Evolutionary conservation across 1,140 invertebrate genomes (phyloP), one percentile per base, ranked within the genome.

Genomic region (Pararge aegeria): DNA sequence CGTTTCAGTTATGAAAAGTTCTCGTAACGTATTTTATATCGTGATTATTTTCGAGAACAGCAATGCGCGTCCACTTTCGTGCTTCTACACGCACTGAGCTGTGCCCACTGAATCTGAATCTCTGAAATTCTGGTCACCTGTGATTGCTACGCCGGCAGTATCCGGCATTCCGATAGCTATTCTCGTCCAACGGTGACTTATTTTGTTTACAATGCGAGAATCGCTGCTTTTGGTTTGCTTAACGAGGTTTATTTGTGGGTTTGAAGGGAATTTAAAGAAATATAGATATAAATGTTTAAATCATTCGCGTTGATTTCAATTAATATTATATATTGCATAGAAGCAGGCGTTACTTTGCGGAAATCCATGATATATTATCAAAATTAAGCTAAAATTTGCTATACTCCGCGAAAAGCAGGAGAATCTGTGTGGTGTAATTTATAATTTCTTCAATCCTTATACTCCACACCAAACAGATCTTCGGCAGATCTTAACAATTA

Each of bases 131-230:
- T 61, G 62, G 55, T 67, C 71, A 77, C 74, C 74, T 77, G 74
- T 66, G 62, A 65, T 65, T 61, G 61, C 57, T 49, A 50, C 58
- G 71, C 63, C 48, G 64, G 76, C 80, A 84, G 80, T 75, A 87
- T 87, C 84, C 84, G 84, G 84, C 84, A 87, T 87, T 86, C 84
- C 84, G 74, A 51, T 49, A 7, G 71, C 70, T 84, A 83, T 86
- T 86, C 73, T 79, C 46, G 73, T 65, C 52, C 68, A 29, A 66
- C 58, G 61, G 76, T 69, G 76, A 84, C 79, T 77, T 79, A 75
- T 72, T 83, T 87, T 87, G 80, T 85, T 87, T 84, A 87, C 78
- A 72, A 68, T 64, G 59, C 52, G 68, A 51, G 29, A 53, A 56
- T 61, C 75, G 53, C 73, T 80, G 70, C 72, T 76, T 83, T 78